Percentiles rank a stretch among this genome's conserved stretches.
These are phyloP conservation scores for Pinctada fucata DNA, from an alignment of 2,888 invertebrate species.

Conservation along the genomic window DNA sequence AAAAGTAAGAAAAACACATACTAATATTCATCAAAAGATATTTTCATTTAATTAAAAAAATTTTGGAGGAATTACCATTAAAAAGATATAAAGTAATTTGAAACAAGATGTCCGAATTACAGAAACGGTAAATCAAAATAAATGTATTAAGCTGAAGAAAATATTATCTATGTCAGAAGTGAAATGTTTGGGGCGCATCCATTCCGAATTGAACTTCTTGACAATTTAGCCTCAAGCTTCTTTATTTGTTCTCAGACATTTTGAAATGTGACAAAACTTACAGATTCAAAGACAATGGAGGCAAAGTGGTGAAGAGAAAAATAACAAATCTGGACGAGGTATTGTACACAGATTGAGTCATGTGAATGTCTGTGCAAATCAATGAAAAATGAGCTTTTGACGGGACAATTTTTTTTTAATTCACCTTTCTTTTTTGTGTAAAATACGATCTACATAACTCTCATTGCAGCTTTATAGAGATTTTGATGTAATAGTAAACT, in stretches of 20 bases:
- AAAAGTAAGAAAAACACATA: background rate
- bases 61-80: background rate
- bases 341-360: background rate
- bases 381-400: too few relatives aligned
- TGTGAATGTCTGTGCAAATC: too few relatives aligned
- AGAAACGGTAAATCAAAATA: background rate
- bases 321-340: background rate
- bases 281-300: background rate
- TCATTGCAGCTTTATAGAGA: too few relatives aligned
- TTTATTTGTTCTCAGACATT: too few relatives aligned
- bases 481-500: slow-evolving; percentile 28
- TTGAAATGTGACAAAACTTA: background rate
- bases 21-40: background rate
- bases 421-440: too few relatives aligned
- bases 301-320: background rate
- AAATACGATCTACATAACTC: too few relatives aligned
- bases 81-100: background rate
- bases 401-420: too few relatives aligned
- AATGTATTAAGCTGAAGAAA: background rate
- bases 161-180: background rate
- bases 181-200: background rate
- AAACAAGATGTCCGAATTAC: background rate
- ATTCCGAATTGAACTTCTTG: too few relatives aligned
- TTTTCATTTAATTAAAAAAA: background rate
- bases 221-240: too few relatives aligned